phyloP scores from a whole-genome alignment of 2,113 vertebrate genomes.

The Tyto alba region DNA sequence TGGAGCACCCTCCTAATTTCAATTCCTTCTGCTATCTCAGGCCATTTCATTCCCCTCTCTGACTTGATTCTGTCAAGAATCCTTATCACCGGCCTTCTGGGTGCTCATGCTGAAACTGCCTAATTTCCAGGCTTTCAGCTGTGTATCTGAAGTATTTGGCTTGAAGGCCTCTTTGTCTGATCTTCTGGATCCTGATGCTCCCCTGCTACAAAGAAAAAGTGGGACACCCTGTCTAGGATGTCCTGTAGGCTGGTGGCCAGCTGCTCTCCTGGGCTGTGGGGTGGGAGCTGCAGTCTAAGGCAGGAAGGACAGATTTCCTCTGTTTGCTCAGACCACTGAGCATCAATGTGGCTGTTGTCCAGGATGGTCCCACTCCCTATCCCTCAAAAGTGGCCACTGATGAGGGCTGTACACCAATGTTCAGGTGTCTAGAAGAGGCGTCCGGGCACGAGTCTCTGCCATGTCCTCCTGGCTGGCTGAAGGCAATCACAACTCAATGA shows the following conservation, averaged over 20 bases:
- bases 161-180: not conserved
- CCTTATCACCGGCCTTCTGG: not conserved
- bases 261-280: not conserved
- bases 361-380: not conserved
- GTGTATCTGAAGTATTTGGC: not conserved
- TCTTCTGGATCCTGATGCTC: not conserved
- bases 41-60: not conserved
- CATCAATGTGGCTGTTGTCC: not conserved
- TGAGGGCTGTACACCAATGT: not conserved
- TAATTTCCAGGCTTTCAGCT: not conserved
- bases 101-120: not conserved
- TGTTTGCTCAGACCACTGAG: not conserved
- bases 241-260: not conserved
- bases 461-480: not conserved
- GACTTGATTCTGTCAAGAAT: not conserved
- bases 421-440: not conserved
- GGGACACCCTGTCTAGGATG: not conserved
- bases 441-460: not conserved
- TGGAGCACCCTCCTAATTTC: not conserved
- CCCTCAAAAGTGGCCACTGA: not conserved
- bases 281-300: not conserved
- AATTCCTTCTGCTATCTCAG: not conserved
- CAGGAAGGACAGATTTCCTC: not conserved
- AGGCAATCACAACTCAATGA: not conserved
- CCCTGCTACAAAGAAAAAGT: not conserved